A percentile compares a stretch with the other conserved stretches of the same genome.
These are phyloP conservation scores for Styela plicata DNA, from an alignment of 23 tunicate genomes.

Conservation along the genomic window DNA sequence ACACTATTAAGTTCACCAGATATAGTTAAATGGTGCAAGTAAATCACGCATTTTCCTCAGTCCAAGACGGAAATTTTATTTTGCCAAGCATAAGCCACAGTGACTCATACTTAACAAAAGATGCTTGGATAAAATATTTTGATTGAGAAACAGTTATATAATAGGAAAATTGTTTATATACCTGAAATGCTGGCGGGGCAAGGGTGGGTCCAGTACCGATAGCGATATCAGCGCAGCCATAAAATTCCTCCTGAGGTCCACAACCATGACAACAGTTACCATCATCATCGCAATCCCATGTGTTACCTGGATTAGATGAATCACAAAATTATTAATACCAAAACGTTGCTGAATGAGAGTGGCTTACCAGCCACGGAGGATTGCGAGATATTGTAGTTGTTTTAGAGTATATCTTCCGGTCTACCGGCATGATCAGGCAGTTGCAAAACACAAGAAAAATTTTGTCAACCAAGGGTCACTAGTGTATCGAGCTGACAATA, in stretches of 20 bases:
- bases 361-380: too few species aligned
- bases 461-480: too few species aligned
- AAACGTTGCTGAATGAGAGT: neutral
- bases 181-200: constrained; percentile 10
- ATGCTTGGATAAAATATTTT: too few species aligned
- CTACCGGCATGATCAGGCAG: too few species aligned
- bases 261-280: constrained; percentile 32
- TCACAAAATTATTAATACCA: too few species aligned
- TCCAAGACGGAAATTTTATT: neutral
- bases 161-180: neutral
- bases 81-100: neutral
- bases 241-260: constrained; percentile 56
- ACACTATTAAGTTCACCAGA: neutral
- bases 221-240: constrained; percentile 53
- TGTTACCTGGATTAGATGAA: constrained; percentile 13
- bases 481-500: too few species aligned
- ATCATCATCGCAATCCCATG: constrained; percentile 36
- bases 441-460: too few species aligned
- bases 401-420: too few species aligned
- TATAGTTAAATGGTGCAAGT: neutral
- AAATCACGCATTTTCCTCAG: neutral
- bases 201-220: constrained; percentile 7
- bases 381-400: too few species aligned
- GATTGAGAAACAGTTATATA: neutral
- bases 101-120: too few species aligned